Base-by-base conservation (phyloP, 92 coral and sea anemone genomes). In the Palythoa caribaeorum region DNA sequence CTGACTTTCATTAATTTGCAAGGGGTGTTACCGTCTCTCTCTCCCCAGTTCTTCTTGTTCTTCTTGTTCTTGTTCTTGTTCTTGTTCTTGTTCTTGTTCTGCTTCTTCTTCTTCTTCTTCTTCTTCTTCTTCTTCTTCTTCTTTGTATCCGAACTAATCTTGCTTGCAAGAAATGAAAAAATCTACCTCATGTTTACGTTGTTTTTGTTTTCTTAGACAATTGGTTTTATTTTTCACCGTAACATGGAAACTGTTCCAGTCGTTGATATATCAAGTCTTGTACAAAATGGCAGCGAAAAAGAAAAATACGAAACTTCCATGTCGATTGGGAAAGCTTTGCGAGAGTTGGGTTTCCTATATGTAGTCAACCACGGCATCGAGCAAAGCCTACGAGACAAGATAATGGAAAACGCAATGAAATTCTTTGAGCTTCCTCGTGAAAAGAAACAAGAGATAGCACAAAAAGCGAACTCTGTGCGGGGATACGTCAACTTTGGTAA, bases 321-420 rank as follows among this genome's bases (percentile, higher is more conserved):
- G 66, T 55, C 84, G 55, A 86, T 95, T 14, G 90, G 94, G 1
- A 86, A 84, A 48, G 98, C 98, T 28, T 85, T 94, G 40, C 68
- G 90, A 9, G 98, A 95, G 73, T 89, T 84, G 68, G 98, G 96
- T 15, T 94, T 95, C 89, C 90, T 95, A 83, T 92, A 95, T 76
- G 94, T 92, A 38, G 87, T 89, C 54, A 89, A 89, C 81, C 96
- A 94, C 71, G 96, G 96, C 14, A 87, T 95, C 35, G 83, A 75
- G 6, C 87, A 76, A 62, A 59, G 81, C 0, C 90, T 95, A 13
- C 90, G 88, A 69, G 86, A 37, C n/a, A 80, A 84, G 20, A 90
- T 92, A 28, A 83, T 94, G 40, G 86, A 94, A 77, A 86, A 77
- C 38, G 44, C 88, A 6, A 47, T 87, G 79, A 83, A 89, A 19